Evolutionary conservation across 2,888 invertebrate species (phyloP).

Genomic region (Spilosoma lubricipeda): DNA sequence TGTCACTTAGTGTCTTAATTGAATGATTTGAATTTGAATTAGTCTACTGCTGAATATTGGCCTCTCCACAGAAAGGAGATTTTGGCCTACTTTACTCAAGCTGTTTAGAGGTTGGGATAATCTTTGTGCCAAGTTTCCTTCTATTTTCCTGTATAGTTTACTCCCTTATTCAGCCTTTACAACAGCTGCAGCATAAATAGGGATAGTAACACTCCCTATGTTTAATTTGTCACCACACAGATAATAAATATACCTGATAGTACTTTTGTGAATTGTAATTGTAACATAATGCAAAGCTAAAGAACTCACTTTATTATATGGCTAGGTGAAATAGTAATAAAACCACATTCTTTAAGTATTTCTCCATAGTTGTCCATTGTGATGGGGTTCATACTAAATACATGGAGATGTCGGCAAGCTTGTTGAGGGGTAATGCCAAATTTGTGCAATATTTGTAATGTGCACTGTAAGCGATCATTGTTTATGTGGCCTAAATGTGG

Average conservation of each 20-base stretch:
- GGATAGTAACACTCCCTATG: too few relatives aligned
- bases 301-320: conserved; percentile 74
- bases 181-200: too few relatives aligned
- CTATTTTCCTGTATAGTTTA: too few relatives aligned
- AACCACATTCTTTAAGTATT: conserved; percentile 88
- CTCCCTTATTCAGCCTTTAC: too few relatives aligned
- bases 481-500: conserved; percentile 70
- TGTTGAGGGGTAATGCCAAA: conserved; percentile 81
- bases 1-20: too few relatives aligned
- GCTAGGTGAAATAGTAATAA: conserved; percentile 75
- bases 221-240: too few relatives aligned
- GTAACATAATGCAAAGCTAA: not conserved
- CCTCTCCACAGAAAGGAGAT: too few relatives aligned
- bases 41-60: too few relatives aligned
- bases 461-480: conserved; percentile 65
- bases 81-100: too few relatives aligned
- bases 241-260: not conserved
- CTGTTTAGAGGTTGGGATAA: too few relatives aligned
- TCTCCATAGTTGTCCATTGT: conserved; percentile 87
- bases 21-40: too few relatives aligned
- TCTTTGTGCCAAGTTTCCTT: too few relatives aligned
- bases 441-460: conserved; percentile 70
- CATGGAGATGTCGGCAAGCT: conserved; percentile 83
- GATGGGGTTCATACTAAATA: conserved; percentile 85
- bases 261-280: not conserved